Evolutionary conservation across 1,140 invertebrate species (phyloP).

Genomic region (Microplitis demolitor): DNA sequence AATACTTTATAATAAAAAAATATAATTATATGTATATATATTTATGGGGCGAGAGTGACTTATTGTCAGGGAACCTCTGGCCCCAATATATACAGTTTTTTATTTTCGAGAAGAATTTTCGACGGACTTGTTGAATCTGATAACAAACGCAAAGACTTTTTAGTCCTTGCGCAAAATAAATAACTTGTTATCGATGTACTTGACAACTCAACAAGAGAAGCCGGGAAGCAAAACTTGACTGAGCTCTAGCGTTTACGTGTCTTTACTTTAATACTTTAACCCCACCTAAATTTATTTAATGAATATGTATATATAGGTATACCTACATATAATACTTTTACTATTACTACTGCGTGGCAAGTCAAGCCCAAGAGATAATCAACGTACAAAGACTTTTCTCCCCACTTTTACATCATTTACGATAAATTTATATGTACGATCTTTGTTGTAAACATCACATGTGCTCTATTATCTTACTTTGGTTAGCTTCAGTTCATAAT

Average conservation of each 20-base stretch:
- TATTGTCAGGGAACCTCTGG: conserved; percentile 25
- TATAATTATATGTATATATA: conserved; percentile 5
- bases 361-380: conserved; percentile 29
- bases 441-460: neutral
- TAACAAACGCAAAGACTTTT: conserved; percentile 16
- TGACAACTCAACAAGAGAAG: neutral
- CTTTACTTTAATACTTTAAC: conserved; percentile 19
- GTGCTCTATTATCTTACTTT: neutral
- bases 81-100: conserved; percentile 29
- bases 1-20: conserved; percentile 6
- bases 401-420: neutral
- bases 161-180: conserved; percentile 21
- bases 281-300: conserved; percentile 8
- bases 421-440: neutral
- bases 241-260: neutral
- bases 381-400: conserved; percentile 18
- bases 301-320: no score
- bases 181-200: neutral
- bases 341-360: conserved; percentile 10
- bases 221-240: conserved; percentile 9
- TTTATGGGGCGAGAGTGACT: conserved; percentile 12
- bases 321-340: neutral
- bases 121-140: conserved; percentile 5
- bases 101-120: conserved; percentile 31
- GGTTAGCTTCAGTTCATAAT: no score